Evolutionary conservation across 2,888 invertebrate species (phyloP).

Genomic region (Pardosa pseudoannulata): DNA sequence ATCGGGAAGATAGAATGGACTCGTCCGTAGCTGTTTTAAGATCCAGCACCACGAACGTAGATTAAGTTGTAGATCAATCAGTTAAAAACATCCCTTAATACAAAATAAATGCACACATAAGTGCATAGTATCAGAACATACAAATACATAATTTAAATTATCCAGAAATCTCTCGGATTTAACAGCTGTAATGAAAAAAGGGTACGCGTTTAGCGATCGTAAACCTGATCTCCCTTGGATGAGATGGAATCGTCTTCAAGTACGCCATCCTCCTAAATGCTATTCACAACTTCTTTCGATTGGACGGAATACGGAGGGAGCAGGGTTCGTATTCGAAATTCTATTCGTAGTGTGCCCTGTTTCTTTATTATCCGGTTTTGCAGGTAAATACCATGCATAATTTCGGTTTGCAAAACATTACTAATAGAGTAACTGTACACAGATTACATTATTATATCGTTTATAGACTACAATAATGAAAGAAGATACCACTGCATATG

Average conservation of each 20-base stretch:
- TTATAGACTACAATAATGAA: too few relatives aligned
- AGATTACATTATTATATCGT: too few relatives aligned
- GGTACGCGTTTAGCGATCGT: slow-evolving; percentile 6
- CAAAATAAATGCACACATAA: not conserved
- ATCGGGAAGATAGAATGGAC: slow-evolving; percentile 49
- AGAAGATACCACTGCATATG: too few relatives aligned
- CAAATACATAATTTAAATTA: not conserved
- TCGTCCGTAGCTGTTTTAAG: slow-evolving; percentile 40
- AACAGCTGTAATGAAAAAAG: slow-evolving; percentile 20
- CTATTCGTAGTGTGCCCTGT: not conserved
- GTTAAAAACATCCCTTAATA: not conserved
- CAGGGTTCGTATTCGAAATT: not conserved
- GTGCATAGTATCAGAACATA: not conserved
- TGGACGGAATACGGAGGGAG: not conserved
- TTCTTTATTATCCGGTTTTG: slow-evolving; percentile 5
- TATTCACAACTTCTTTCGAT: not conserved
- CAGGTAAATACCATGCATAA: slow-evolving; percentile 16
- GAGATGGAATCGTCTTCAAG: slow-evolving; percentile 3
- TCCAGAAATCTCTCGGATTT: not conserved
- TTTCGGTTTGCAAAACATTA: not conserved
- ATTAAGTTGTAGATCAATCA: slow-evolving; percentile 1
- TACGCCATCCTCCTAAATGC: slow-evolving; percentile 21
- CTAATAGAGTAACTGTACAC: too few relatives aligned
- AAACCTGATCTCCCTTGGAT: not conserved
- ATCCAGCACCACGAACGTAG: not conserved